Conservation (phyloP, 2,888 invertebrate genomes). For the Pharmacophagus antenor region DNA sequence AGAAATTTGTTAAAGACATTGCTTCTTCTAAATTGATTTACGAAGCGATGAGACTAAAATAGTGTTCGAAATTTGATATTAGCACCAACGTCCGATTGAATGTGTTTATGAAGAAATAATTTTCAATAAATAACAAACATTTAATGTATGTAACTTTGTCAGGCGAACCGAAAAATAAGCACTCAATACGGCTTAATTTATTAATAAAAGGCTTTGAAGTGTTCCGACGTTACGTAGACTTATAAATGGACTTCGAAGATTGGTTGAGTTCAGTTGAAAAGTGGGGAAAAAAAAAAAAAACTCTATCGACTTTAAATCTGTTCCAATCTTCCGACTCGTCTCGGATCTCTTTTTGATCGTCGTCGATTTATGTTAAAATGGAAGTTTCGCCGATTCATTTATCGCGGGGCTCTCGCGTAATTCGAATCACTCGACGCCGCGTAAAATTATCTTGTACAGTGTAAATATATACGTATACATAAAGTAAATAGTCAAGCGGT, state of each 20-base stretch:
- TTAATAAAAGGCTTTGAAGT: slow-evolving; percentile 33
- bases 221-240: slow-evolving; percentile 29
- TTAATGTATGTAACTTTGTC: background rate
- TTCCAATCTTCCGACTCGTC: slow-evolving; percentile 42
- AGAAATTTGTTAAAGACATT: too few species aligned
- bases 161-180: slow-evolving; percentile 14
- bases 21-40: too few species aligned
- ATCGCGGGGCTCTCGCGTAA: slow-evolving; percentile 20
- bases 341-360: slow-evolving; percentile 42
- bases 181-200: slow-evolving; percentile 25
- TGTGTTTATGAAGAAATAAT: too few species aligned
- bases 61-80: too few species aligned
- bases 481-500: too few species aligned
- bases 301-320: slow-evolving; percentile 43
- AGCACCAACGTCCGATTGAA: too few species aligned
- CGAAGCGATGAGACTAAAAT: too few species aligned
- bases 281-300: slow-evolving; percentile 42
- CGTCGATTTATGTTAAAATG: slow-evolving; percentile 45
- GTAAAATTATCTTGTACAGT: background rate
- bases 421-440: slow-evolving; percentile 39
- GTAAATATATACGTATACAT: too few species aligned
- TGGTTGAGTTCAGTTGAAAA: slow-evolving; percentile 40
- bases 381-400: slow-evolving; percentile 35
- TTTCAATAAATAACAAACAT: too few species aligned
- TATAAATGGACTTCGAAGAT: slow-evolving; percentile 35